Evolutionary conservation across 1,140 invertebrate genomes (phyloP).

Genomic region (Acromyrmex echinatior): DNA sequence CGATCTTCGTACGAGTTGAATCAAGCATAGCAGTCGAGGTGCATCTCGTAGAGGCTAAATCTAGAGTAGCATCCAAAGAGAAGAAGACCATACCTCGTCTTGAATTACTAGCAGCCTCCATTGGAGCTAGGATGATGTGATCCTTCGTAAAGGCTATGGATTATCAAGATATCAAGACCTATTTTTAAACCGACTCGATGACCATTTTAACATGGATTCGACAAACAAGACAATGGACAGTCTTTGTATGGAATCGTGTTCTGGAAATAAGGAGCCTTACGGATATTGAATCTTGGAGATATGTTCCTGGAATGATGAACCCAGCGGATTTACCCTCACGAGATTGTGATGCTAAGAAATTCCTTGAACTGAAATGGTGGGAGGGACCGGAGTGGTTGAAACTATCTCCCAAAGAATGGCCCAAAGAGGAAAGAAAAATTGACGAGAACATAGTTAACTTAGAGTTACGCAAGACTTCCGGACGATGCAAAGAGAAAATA

Average conservation of each 20-base stretch:
- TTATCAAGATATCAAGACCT: not conserved
- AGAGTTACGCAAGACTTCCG: constrained; percentile 29
- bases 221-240: not conserved
- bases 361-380: constrained; percentile 74
- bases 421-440: constrained; percentile 5
- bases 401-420: constrained; percentile 66
- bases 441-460: constrained; percentile 57
- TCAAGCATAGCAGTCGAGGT: not conserved
- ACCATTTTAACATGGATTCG: constrained; percentile 59
- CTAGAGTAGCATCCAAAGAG: not conserved
- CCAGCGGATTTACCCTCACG: constrained; percentile 66
- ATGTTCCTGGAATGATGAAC: constrained; percentile 62
- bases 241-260: constrained; percentile 57
- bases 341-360: constrained; percentile 71
- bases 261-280: constrained; percentile 49
- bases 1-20: not conserved
- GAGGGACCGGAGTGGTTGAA: constrained; percentile 78
- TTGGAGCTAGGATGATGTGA: not conserved
- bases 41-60: not conserved
- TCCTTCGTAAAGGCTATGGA: not conserved
- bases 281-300: constrained; percentile 48
- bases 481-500: too few relatives aligned
- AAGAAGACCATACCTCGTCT: not conserved
- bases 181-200: constrained; percentile 61
- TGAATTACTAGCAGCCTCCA: not conserved